Percentiles rank a stretch among this genome's conserved stretches.
Evolutionary conservation across 2,797 vertebrate species (phyloP).

Genomic region (Bovichtus variegatus): DNA sequence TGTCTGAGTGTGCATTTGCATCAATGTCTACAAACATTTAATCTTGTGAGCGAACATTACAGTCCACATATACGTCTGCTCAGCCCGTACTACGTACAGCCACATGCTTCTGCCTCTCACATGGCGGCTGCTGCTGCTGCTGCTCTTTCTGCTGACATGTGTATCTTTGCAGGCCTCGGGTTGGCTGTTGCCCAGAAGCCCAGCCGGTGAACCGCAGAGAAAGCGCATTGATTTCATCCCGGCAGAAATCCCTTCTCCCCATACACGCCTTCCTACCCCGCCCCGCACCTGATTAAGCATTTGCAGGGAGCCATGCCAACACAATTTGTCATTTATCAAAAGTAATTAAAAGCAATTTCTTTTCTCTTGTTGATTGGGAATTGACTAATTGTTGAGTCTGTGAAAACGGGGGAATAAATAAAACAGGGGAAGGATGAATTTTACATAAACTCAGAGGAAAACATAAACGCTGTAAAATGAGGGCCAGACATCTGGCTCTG

Average conservation of each 20-base stretch:
- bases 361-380: conserved; percentile 84
- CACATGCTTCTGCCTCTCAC: conserved; percentile 24
- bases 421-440: conserved; percentile 80
- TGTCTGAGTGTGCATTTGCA: conserved; percentile 15
- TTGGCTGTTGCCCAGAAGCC: conserved; percentile 78
- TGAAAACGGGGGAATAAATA: conserved; percentile 79
- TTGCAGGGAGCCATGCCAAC: conserved; percentile 76
- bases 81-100: conserved; percentile 18
- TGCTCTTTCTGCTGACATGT: conserved; percentile 76
- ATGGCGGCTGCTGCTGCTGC: conserved; percentile 21
- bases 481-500: conserved; percentile 82
- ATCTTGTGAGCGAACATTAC: conserved; percentile 20
- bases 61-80: not conserved
- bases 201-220: conserved; percentile 76
- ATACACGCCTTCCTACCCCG: conserved; percentile 59
- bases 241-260: conserved; percentile 68
- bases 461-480: conserved; percentile 77
- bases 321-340: conserved; percentile 88
- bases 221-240: conserved; percentile 83
- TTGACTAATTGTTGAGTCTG: conserved; percentile 83
- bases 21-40: conserved; percentile 22
- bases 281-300: conserved; percentile 79
- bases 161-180: conserved; percentile 67
- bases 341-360: conserved; percentile 89
- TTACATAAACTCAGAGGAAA: conserved; percentile 81